Conservation (phyloP, 2,797 vertebrate species). For the Phaenicophaeus curvirostris region DNA sequence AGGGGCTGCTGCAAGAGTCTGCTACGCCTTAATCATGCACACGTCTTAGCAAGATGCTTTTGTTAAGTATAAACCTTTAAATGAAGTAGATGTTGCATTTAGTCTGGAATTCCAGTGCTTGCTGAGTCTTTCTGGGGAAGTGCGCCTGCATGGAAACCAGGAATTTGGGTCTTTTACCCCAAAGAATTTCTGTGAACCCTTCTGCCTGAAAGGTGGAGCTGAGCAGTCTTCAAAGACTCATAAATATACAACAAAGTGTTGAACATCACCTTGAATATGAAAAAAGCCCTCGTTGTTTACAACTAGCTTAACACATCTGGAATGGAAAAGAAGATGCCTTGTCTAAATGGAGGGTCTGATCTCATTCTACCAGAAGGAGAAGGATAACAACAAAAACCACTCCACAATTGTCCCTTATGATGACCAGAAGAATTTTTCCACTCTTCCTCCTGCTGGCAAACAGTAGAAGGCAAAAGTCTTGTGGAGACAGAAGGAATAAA, state of each 20-base stretch:
- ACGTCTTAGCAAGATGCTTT: neutral
- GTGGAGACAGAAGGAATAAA: slow-evolving; percentile 44
- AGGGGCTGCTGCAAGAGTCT: neutral
- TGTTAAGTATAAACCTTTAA: neutral
- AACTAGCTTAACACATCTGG: neutral
- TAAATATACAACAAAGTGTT: neutral
- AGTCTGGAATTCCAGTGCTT: neutral
- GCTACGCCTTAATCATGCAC: neutral
- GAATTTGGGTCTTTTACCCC: neutral
- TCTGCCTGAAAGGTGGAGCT: neutral
- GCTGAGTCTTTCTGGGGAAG: neutral
- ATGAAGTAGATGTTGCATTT: neutral
- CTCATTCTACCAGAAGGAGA: slow-evolving; percentile 9
- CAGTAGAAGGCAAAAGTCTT: slow-evolving; percentile 18
- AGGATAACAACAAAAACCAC: slow-evolving; percentile 33
- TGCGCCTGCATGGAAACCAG: neutral
- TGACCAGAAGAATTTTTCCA: slow-evolving; percentile 37
- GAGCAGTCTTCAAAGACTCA: neutral
- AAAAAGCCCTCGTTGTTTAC: neutral
- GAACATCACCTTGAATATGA: neutral
- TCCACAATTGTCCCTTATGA: neutral
- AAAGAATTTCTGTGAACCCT: neutral
- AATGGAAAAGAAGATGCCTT: neutral
- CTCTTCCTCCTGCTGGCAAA: slow-evolving; percentile 28
- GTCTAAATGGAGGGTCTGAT: slow-evolving; percentile 19